These are phyloP conservation scores for Ennomos erosarius DNA, from an alignment of 2,888 invertebrate species.

Conservation along the genomic window DNA sequence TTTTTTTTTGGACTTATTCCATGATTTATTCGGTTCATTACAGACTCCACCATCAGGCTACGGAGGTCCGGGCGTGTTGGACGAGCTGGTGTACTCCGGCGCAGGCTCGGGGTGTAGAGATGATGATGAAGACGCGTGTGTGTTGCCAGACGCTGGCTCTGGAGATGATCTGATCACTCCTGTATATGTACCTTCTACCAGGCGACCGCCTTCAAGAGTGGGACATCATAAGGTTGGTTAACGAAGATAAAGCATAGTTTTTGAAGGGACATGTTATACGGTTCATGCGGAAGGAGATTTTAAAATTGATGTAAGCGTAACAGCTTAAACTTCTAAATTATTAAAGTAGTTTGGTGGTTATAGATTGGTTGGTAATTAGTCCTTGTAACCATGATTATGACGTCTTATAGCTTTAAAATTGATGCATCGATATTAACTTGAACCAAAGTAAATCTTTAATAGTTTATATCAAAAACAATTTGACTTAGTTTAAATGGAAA, in stretches of 20 bases:
- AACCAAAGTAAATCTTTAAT: too few relatives aligned
- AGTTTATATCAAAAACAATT: too few relatives aligned
- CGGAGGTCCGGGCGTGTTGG: constrained; percentile 87
- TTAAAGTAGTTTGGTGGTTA: too few relatives aligned
- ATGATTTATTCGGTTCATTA: constrained; percentile 16
- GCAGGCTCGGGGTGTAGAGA: constrained; percentile 96
- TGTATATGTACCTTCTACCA: constrained; percentile 94
- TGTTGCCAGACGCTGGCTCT: constrained; percentile 92
- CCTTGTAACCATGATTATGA: too few relatives aligned
- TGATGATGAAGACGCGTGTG: constrained; percentile 97
- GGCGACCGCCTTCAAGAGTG: constrained; percentile 80
- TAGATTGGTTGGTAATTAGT: too few relatives aligned
- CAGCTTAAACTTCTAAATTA: too few relatives aligned
- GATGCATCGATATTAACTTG: too few relatives aligned
- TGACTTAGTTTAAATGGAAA: too few relatives aligned
- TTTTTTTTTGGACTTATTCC: background rate
- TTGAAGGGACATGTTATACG: too few relatives aligned
- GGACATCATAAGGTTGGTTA: constrained; percentile 56
- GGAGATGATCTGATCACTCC: constrained; percentile 97
- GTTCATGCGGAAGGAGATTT: too few relatives aligned
- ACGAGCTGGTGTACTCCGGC: constrained; percentile 96
- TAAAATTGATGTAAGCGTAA: too few relatives aligned
- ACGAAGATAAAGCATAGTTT: background rate
- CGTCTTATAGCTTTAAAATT: too few relatives aligned
- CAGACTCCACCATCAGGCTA: constrained; percentile 95